Base-by-base conservation (phyloP, 2,113 vertebrate species). In the Trogon melanurus region DNA sequence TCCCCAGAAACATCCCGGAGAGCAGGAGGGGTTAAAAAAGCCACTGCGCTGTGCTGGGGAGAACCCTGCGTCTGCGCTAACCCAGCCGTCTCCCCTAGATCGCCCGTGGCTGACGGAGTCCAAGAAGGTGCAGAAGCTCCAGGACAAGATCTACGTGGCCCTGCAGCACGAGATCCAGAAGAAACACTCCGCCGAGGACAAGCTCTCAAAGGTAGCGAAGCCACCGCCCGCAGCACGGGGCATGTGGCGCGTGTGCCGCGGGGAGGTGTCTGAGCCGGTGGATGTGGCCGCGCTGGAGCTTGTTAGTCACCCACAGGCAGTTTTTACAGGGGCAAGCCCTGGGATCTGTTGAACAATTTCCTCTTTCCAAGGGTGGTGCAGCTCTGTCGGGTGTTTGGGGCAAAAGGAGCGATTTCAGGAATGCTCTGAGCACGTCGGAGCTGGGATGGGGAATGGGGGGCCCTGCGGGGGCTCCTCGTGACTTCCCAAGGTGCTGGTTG, bases 111-210 rank as follows among this genome's bases (percentile, higher is more conserved):
- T 99, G 72, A 98, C 98, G 0, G 99, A 99, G 96, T 96, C 98
- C 70, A 98, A 98, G 85, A 98, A 98, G 96, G 98, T 99, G n/a
- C 98, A 98, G 94, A 99, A 98, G 96, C 97, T 99, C 85, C 99
- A 99, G 95, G 98, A 99, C 95, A 99, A 98, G 74, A 97, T 99
- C 79, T 99, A 99, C 3, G 73, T 98, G 86, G 98, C 99, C 57
- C 96, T 99, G 95, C 98, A 99, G 96, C 97, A 98, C 20, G 98
- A 98, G 91, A 97, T 99, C 96, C 98, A 98, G 91, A 99, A 98
- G 97, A 98, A 98, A 16, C 98, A 98, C 38, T 91, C 96, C 65
- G 45, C 94, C 0, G 99, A 99, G 85, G 98, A 99, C 95, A 99
- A 99, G 89, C 98, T 99, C 54, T 97, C 98, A 0, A 99, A 98